Base-by-base conservation (phyloP, 2,113 vertebrate species). In the Heteronetta atricapilla region DNA sequence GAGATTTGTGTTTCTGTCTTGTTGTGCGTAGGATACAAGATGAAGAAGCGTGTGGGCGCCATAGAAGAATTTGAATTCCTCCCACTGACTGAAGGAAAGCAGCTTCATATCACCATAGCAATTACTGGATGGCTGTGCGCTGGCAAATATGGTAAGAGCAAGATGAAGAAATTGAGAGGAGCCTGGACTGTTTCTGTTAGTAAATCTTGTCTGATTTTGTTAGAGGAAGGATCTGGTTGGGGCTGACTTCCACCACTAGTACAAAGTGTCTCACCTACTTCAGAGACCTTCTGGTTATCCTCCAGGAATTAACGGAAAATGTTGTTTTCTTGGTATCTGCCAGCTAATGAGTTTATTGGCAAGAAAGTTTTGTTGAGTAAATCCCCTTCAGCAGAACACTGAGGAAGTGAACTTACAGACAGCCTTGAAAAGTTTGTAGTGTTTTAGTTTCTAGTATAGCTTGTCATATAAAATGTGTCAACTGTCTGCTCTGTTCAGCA, bases 11-110 rank as follows among this genome's bases (percentile, higher is more conserved):
- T 85, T 91, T 92, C 62, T 92, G 76, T 48, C 36, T 68, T 83
- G 48, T 59, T 63, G 7, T 44, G 87, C 92, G 53, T 74, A 99
- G 99, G 99, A 8, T 99, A 99, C 97, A 99, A 99, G 96, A 99
- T 99, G 99, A 99, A 99, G 88, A 99, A 99, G 95, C 98, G 99
- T 34, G 99, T 99, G 2, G 99, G 99, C 28, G 99, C 99, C 21
- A 99, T 99, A 28, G 99, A 99, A 92, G 99, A 99, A 95, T 99
- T 99, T 98, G 98, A 99, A 40, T 99, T 99, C 95, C 97, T 99
- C 92, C 98, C 99, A 13, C 96, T 99, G 80, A 99, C 97, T 0
- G 98, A 98, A 50, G 99, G 98, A 77, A 99, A 98, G 91, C 99
- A 99, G 95, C 98, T 99, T 77, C 99, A 98, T 44, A 96, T 99